Conservation (phyloP, 2,113 vertebrate genomes). For the Chitala chitala region DNA sequence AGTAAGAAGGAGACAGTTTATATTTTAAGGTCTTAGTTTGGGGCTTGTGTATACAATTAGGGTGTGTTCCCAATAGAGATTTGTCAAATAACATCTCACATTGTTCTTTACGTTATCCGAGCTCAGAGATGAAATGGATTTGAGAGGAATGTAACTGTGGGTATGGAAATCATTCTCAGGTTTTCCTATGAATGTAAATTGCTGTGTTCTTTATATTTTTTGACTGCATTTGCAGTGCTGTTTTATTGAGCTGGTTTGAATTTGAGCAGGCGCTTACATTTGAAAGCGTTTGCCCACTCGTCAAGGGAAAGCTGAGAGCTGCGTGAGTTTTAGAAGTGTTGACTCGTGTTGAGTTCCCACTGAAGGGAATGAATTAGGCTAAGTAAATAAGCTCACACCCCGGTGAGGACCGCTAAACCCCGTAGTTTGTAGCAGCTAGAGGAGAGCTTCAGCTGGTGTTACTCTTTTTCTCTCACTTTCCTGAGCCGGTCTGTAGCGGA, state of each 20-base stretch:
- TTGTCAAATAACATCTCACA: constrained; percentile 62
- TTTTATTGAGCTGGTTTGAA: constrained; percentile 37
- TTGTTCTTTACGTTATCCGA: constrained; percentile 35
- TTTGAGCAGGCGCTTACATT: constrained; percentile 34
- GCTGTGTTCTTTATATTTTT: constrained; percentile 13
- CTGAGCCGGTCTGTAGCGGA: too few relatives aligned
- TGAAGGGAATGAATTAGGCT: not conserved
- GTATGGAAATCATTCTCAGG: constrained; percentile 37
- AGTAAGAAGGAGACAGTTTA: constrained; percentile 55
- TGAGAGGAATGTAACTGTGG: constrained; percentile 25
- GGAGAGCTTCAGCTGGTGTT: not conserved
- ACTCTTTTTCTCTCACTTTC: too few relatives aligned
- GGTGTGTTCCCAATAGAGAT: constrained; percentile 56
- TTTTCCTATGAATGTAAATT: constrained; percentile 23
- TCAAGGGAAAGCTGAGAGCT: constrained; percentile 29
- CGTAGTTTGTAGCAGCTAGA: not conserved
- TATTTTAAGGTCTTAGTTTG: constrained; percentile 50
- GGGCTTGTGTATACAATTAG: constrained; percentile 60
- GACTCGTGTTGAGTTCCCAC: constrained; percentile 39
- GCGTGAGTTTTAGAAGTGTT: constrained; percentile 35
- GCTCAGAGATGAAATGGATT: constrained; percentile 37
- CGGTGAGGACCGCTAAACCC: not conserved
- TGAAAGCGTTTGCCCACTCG: constrained; percentile 40
- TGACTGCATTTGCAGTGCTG: constrained; percentile 34
- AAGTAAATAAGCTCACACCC: not conserved